phyloP scores from a whole-genome alignment of 2,113 vertebrate genomes.

The Butorides virescens region DNA sequence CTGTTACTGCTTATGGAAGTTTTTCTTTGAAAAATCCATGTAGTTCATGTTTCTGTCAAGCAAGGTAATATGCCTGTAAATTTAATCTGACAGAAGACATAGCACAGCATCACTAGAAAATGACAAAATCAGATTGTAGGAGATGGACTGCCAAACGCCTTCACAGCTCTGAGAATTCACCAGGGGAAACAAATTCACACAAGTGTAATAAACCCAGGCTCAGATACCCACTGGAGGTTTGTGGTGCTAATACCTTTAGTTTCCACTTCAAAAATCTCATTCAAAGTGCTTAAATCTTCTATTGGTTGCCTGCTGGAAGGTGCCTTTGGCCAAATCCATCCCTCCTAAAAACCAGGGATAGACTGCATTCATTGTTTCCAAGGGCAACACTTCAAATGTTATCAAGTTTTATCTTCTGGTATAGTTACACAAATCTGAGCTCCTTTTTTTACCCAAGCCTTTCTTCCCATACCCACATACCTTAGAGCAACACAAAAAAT shows the following conservation, averaged over 20 bases:
- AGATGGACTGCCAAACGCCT: conserved; percentile 15
- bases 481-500: not conserved
- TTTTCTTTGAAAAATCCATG: conserved; percentile 24
- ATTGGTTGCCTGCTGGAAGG: not conserved
- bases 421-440: not conserved
- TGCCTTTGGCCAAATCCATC: not conserved
- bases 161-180: conserved; percentile 19
- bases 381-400: conserved; percentile 11
- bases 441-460: not conserved
- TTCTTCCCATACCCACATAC: not conserved
- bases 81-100: conserved; percentile 48
- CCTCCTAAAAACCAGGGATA: not conserved
- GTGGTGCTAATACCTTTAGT: conserved; percentile 16
- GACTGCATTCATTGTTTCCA: conserved; percentile 29
- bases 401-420: not conserved
- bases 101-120: conserved; percentile 44
- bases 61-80: not conserved
- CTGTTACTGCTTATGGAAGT: not conserved
- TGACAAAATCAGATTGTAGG: conserved; percentile 44
- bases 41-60: not conserved
- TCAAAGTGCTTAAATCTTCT: conserved; percentile 3
- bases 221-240: not conserved
- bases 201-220: conserved; percentile 16
- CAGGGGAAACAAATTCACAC: conserved; percentile 20
- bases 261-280: conserved; percentile 28